Evolutionary conservation across 1,140 invertebrate genomes (phyloP).

Genomic region (Lepidurus apus): DNA sequence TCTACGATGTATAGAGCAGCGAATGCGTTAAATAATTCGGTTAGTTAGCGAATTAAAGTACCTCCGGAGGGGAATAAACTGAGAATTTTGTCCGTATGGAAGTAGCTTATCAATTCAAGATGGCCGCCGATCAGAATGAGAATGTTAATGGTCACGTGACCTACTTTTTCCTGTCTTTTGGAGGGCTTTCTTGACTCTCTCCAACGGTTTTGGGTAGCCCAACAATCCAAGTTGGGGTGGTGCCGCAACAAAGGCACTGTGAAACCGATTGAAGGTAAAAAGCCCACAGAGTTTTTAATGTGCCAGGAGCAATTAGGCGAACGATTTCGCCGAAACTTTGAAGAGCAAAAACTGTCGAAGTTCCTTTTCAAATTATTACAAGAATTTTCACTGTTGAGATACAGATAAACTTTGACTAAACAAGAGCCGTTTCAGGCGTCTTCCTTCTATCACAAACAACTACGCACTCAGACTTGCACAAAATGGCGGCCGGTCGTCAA

Average conservation of each 20-base stretch:
- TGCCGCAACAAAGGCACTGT: not conserved
- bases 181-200: not conserved
- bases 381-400: not conserved
- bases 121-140: too few species aligned
- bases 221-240: not conserved
- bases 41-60: too few species aligned
- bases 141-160: not conserved
- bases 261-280: not conserved
- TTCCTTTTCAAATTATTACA: not conserved
- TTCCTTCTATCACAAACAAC: conserved; percentile 19
- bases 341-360: too few species aligned
- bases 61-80: too few species aligned
- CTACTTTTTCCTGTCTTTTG: not conserved
- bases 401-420: conserved; percentile 6
- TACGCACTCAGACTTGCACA: conserved; percentile 13
- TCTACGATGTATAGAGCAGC: too few species aligned
- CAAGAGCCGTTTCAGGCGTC: conserved; percentile 4
- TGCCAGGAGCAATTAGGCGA: not conserved
- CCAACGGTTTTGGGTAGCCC: not conserved
- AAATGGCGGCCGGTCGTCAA: not conserved
- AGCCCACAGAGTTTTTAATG: not conserved
- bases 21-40: too few species aligned
- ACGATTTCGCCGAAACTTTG: not conserved
- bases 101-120: too few species aligned
- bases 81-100: too few species aligned